These are phyloP conservation scores for Kryptolebias ocellatus DNA, from an alignment of 2,797 vertebrate species.

Conservation along the genomic window DNA sequence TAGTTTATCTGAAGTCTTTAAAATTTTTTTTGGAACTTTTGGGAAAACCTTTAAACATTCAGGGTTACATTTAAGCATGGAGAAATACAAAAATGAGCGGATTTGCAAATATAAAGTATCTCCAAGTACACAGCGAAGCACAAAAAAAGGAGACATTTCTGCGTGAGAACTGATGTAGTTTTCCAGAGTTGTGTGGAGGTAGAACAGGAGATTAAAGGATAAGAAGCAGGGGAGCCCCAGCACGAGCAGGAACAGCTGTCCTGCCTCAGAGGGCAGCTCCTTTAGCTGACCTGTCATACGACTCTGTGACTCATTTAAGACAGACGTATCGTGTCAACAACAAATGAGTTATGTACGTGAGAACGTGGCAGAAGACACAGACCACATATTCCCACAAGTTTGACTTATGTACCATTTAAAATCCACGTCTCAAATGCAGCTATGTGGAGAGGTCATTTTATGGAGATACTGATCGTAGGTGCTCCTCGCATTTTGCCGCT, in stretches of 20 bases:
- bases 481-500: slow-evolving; percentile 15
- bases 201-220: slow-evolving; percentile 33
- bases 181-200: slow-evolving; percentile 14
- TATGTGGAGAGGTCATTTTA: slow-evolving; percentile 7
- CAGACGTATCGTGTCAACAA: slow-evolving; percentile 45
- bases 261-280: slow-evolving; percentile 37
- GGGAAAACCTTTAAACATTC: no score
- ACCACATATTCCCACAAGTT: slow-evolving; percentile 18
- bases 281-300: slow-evolving; percentile 47
- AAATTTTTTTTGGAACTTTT: no score
- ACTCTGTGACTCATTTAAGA: slow-evolving; percentile 44
- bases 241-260: slow-evolving; percentile 58
- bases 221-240: slow-evolving; percentile 21
- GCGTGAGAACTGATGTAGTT: slow-evolving; percentile 17
- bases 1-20: no score
- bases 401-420: slow-evolving; percentile 37
- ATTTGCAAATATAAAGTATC: no score
- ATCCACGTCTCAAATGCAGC: neutral
- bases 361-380: slow-evolving; percentile 26
- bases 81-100: no score
- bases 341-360: slow-evolving; percentile 30
- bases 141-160: slow-evolving; percentile 19
- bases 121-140: slow-evolving; percentile 24
- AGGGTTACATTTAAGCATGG: no score
- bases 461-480: slow-evolving; percentile 10